Base-by-base conservation (phyloP, 2,797 vertebrate genomes). In the Diceros bicornis region DNA sequence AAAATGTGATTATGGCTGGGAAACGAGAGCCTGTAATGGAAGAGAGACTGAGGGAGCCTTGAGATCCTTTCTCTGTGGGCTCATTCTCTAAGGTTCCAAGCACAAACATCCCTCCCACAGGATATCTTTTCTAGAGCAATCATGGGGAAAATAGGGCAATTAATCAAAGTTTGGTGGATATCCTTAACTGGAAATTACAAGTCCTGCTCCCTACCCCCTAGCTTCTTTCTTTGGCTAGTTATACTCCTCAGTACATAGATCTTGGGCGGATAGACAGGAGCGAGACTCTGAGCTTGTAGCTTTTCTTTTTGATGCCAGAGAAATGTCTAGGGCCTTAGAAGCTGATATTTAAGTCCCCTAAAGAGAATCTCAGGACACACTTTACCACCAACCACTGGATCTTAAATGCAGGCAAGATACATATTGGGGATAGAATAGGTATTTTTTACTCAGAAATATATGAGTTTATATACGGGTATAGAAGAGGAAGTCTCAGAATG, bases 261-360 rank as follows among this genome's bases (percentile, higher is more conserved):
- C 29, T 91, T 12, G 29, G 20, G 8, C 64, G 78, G 55, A 23
- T 41, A 68, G 50, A 62, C 0, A 79, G 21, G 4, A 82, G 6
- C 77, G 29, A 68, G 25, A 68, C 11, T 62, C 37, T 52, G 34
- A 47, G 21, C 1, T 50, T 57, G 13, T 27, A 81, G 47, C 6
- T 71, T 85, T 93, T 96, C 21, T 89, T 92, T 32, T 44, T 83
- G 29, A 93, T n/a, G 21, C 34, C 6, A 21, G 21, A 52, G 62
- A 72, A 88, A 64, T 50, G 17, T 27, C 50, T 68, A 78, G 18
- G 62, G 72, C n/a, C 34, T 72, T 78, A 68, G n/a, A 71, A 61
- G 41, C 34, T 77, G 21, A 47, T 68, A n/a, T 62, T 82, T 14
- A 14, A 23, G 9, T 50, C 32, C 2, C 44, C 29, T 72, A 83